These are phyloP conservation scores for Choloepus didactylus DNA, from an alignment of 2,797 vertebrate genomes.

Conservation along the genomic window DNA sequence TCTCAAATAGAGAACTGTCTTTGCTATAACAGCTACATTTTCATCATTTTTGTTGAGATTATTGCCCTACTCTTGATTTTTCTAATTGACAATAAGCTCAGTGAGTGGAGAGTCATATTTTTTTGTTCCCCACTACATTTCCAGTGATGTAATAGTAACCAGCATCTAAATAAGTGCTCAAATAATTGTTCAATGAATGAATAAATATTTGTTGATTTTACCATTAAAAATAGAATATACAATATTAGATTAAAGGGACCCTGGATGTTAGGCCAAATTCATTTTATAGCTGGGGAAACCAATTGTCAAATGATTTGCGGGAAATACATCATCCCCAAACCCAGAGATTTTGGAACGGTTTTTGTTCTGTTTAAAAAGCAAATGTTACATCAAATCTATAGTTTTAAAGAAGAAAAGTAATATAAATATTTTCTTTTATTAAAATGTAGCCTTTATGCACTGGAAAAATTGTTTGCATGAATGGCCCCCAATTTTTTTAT, in stretches of 20 bases:
- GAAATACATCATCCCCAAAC: neutral
- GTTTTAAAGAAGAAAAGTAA: neutral
- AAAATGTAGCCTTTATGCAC: neutral
- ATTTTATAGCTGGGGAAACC: neutral
- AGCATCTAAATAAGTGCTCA: neutral
- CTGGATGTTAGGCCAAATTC: conserved; percentile 21
- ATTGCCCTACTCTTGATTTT: neutral
- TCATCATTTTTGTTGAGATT: conserved; percentile 42
- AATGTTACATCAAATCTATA: conserved; percentile 10
- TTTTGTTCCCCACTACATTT: neutral
- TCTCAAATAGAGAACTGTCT: neutral
- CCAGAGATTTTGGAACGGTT: neutral
- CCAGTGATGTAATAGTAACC: neutral
- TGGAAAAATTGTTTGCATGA: conserved; percentile 16
- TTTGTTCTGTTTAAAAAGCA: conserved; percentile 4
- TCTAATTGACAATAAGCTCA: neutral
- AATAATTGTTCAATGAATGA: conserved; percentile 32
- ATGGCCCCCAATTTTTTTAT: neutral
- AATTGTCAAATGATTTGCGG: conserved; percentile 18
- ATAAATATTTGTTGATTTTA: neutral
- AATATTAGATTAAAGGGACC: neutral
- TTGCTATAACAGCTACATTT: conserved; percentile 15
- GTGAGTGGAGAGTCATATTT: neutral
- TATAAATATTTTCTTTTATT: neutral
- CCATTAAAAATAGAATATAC: conserved; percentile 9